Conservation (phyloP, 2,113 vertebrate species). For the Thalassoma bifasciatum region DNA sequence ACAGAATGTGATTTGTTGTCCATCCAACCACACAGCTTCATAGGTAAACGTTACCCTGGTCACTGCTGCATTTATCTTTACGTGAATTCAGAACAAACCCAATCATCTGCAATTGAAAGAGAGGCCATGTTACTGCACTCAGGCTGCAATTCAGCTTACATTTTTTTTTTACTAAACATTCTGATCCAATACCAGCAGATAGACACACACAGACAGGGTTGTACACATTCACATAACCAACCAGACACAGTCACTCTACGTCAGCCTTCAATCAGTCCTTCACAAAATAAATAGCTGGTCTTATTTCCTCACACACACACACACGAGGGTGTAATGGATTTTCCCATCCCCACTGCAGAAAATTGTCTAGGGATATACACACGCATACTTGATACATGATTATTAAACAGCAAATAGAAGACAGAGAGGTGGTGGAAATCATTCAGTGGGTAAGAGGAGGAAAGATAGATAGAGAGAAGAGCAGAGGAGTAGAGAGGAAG, state of each 20-base stretch:
- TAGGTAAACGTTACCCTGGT: constrained; percentile 12
- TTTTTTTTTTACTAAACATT: constrained; percentile 1
- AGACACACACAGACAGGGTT: not conserved
- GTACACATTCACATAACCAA: constrained; percentile 1
- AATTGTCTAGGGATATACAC: constrained; percentile 56
- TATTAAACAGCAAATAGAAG: constrained; percentile 65
- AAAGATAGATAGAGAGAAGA: constrained; percentile 5
- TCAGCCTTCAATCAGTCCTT: constrained; percentile 26
- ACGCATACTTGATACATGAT: constrained; percentile 64
- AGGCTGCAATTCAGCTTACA: not conserved
- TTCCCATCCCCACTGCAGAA: constrained; percentile 55
- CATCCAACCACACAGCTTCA: constrained; percentile 14
- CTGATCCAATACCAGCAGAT: constrained; percentile 17
- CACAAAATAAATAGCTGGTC: constrained; percentile 40
- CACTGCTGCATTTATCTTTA: constrained; percentile 29
- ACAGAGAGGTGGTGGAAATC: constrained; percentile 37
- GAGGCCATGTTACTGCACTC: constrained; percentile 3
- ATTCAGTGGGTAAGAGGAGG: constrained; percentile 29
- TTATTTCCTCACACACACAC: constrained; percentile 32
- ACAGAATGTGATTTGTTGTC: constrained; percentile 10
- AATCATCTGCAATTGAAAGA: constrained; percentile 40
- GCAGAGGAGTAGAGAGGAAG: constrained; percentile 5
- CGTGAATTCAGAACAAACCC: constrained; percentile 39
- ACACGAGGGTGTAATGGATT: constrained; percentile 58
- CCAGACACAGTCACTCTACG: constrained; percentile 17